These are phyloP conservation scores for Caenorhabditis drosophilae DNA, from an alignment of 2,888 invertebrate species.

Conservation along the genomic window DNA sequence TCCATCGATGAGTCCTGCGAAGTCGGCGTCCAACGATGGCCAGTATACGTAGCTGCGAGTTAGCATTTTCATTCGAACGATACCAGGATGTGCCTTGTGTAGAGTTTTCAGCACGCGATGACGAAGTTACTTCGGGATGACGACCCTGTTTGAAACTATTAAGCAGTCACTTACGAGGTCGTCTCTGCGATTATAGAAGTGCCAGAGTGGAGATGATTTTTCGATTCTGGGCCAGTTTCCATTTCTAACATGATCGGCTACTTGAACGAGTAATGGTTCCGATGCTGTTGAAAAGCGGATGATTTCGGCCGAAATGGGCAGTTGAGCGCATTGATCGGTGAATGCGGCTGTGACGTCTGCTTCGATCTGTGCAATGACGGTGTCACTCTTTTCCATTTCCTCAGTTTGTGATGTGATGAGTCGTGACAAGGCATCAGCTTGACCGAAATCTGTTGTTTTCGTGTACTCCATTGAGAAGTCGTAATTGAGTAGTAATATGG, in stretches of 20 bases:
- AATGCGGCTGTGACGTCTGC: slow-evolving; percentile 4
- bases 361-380: slow-evolving; percentile 10
- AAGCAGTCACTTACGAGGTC: neutral
- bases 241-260: neutral
- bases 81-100: neutral
- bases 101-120: slow-evolving; percentile 24
- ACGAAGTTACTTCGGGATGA: neutral
- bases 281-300: neutral
- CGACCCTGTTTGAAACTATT: neutral
- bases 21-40: slow-evolving; percentile 68
- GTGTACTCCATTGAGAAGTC: slow-evolving; percentile 64
- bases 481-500: slow-evolving; percentile 24
- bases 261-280: slow-evolving; percentile 8
- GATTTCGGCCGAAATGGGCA: slow-evolving; percentile 1
- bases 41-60: slow-evolving; percentile 56
- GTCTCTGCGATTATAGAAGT: neutral
- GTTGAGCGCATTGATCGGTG: neutral
- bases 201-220: neutral
- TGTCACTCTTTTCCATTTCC: slow-evolving; percentile 6
- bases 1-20: slow-evolving; percentile 69
- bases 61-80: neutral
- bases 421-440: slow-evolving; percentile 67
- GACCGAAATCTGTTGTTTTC: slow-evolving; percentile 56
- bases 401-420: slow-evolving; percentile 31
- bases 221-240: slow-evolving; percentile 1